A percentile compares a stretch with the other conserved stretches of the same genome.
Evolutionary conservation across 2,113 vertebrate species (phyloP).

Genomic region (Lepisosteus osseus): DNA sequence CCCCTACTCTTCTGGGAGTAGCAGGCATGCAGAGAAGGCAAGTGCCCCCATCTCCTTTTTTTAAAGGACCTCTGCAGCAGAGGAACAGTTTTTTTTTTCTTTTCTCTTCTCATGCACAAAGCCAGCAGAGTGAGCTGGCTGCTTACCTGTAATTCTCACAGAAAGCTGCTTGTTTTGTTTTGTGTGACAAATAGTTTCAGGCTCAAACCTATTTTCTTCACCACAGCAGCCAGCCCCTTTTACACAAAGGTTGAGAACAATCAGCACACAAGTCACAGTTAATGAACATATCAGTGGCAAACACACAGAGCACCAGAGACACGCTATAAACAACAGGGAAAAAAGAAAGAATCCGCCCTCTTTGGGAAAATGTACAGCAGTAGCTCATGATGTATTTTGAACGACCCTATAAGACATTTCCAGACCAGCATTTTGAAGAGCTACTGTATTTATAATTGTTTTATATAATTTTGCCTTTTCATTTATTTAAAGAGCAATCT

Average conservation of each 20-base stretch:
- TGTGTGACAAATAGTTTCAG: too few species aligned
- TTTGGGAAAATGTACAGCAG: conserved; percentile 47
- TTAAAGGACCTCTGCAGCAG: background rate
- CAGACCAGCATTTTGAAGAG: conserved; percentile 63
- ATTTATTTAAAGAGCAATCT: conserved; percentile 66
- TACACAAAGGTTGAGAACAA: background rate
- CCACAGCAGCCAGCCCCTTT: too few species aligned
- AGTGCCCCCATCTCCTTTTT: background rate
- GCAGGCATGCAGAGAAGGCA: background rate
- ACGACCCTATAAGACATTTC: conserved; percentile 23
- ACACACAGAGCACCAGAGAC: conserved; percentile 44
- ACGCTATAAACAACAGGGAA: conserved; percentile 62
- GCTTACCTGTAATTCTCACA: too few species aligned
- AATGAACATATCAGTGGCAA: conserved; percentile 28
- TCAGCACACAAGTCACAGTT: conserved; percentile 5
- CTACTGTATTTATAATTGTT: conserved; percentile 51
- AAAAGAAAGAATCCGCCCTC: conserved; percentile 14
- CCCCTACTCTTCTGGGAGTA: background rate
- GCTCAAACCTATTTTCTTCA: too few species aligned
- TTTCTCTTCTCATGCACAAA: too few species aligned
- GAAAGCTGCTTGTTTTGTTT: too few species aligned
- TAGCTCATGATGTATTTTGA: conserved; percentile 54
- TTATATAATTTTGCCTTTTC: conserved; percentile 59
- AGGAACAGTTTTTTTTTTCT: too few species aligned
- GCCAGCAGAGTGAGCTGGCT: too few species aligned